Base-by-base conservation (phyloP, 2,888 invertebrate genomes). In the Euzophera pinguis region DNA sequence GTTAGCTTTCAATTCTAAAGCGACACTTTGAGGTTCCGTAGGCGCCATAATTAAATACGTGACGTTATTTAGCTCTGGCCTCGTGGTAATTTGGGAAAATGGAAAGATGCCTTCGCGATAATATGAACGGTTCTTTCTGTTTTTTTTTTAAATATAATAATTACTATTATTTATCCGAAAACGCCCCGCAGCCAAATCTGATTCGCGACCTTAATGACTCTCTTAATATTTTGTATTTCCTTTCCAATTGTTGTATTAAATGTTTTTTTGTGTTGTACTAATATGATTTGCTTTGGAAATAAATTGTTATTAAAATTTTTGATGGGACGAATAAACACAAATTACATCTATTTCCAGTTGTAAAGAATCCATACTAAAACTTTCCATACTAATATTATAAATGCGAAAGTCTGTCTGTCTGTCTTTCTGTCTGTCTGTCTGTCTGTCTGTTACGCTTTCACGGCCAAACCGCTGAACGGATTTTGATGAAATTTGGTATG, bases 41-140 rank as follows among this genome's bases (percentile, higher is more conserved):
- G 77, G 73, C 75, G 72, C 71, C 61, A 74, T 83, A 84, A 87
- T 85, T 85, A 84, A 88, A 85, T 85, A 87, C 86, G 87, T 88
- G 86, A 86, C 79, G 81, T 80, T 72, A 83, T 83, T 81, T 79
- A 75, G 74, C 71, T 63, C 71, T 76, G 74, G 70, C 70, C 75
- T 70, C 69, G 72, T 71, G 65, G 78, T 78, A 77, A 81, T 81
- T 81, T 79, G 77, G 62, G 74, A 70, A 73, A 80, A 80, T 78
- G 78, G 73, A 74, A 75, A 73, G 77, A 82, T 78, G 78, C 65
- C 64, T 67, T 55, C 63, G 64, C 69, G 82, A 83, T 81, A 71
- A 65, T 67, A 69, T 66, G 64, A 68, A 67, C 70, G 61, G 69
- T 71, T 71, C 65, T 69, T 67, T 52, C 65, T 67, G 66, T 61